These are phyloP conservation scores for Drosophila truncata DNA, from an alignment of 1,140 invertebrate genomes.

Conservation along the genomic window DNA sequence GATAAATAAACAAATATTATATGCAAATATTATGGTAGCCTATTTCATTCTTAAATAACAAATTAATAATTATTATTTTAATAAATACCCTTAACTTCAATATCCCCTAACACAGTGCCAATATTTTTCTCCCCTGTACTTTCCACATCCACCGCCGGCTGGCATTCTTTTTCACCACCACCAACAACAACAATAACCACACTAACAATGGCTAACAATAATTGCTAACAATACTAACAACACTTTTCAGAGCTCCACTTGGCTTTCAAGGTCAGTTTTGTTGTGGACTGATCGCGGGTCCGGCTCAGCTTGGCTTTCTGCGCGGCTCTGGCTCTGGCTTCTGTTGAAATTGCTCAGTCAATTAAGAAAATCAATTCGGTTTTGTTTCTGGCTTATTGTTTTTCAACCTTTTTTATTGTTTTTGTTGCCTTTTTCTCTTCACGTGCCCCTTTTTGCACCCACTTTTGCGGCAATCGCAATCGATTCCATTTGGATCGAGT, in stretches of 20 bases:
- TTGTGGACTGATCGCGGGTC: conserved; percentile 47
- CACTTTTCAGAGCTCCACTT: conserved; percentile 39
- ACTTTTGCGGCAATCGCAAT: conserved; percentile 66
- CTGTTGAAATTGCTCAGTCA: conserved; percentile 77
- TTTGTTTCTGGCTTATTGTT: conserved; percentile 52
- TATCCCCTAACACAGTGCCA: not conserved
- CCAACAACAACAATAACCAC: conserved; percentile 13
- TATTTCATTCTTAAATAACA: not conserved
- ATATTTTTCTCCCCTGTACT: conserved; percentile 40
- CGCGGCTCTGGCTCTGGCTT: conserved; percentile 27
- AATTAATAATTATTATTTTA: not conserved
- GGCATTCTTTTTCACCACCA: conserved; percentile 68
- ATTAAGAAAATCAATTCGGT: conserved; percentile 78
- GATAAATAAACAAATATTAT: not conserved
- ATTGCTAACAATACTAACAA: conserved; percentile 36
- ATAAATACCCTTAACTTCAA: not conserved
- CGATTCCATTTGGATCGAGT: conserved; percentile 18
- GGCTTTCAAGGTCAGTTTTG: conserved; percentile 74
- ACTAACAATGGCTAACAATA: conserved; percentile 14
- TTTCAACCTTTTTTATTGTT: conserved; percentile 22
- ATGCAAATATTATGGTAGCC: not conserved
- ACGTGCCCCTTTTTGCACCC: conserved; percentile 47
- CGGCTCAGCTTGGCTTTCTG: conserved; percentile 33
- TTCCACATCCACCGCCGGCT: conserved; percentile 57
- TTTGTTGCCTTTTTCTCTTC: conserved; percentile 31